Evolutionary conservation across 92 coral and sea anemone genomes (phyloP), one percentile per base, ranked within the genome.

Genomic region (Pocillopora grandis): DNA sequence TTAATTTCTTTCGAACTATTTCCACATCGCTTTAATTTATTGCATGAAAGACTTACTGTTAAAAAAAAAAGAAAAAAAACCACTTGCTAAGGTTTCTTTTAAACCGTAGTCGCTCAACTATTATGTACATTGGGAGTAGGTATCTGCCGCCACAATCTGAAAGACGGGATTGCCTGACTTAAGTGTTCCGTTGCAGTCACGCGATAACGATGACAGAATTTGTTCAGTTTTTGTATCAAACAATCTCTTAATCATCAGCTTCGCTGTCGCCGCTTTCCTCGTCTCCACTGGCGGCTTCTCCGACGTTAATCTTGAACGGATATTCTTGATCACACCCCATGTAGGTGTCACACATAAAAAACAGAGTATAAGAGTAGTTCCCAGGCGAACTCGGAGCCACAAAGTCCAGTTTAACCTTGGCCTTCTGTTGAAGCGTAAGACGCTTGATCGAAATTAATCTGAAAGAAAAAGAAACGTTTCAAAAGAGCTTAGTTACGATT

Each of bases 261-360:
- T 82, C 94, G 49, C 97, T 93, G 71, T 92, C 98, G 10, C 89
- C 98, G 69, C 97, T 93, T 20, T 96, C 99, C 72, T 94, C 99
- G 23, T 96, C 99, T 27, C 93, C 99, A 77, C 99, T 96, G 15
- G 80, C 92, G 15, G 95, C 97, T 57, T 95, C 93, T 23, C 91
- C 94, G 23, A 94, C 98, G 49, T 87, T 88, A 62, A 96, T 94
- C 86, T 96, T 96, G 85, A 96, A 96, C 20, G 99, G 94, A 69
- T 96, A 96, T 76, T 96, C 98, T 89, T 96, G 99, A 71, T 96
- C 99, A 72, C 99, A 96, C 49, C 99, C 99, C 91, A 96, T 95
- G 90, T 96, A 96, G 17, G 99, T 94, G 80, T 94, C 99, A 59
- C 99, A 96, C 99, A 96, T 96, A 87, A 96, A 96, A 86, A 89